Conservation (phyloP, 1,140 invertebrate species). For the Reticulitermes speratus region DNA sequence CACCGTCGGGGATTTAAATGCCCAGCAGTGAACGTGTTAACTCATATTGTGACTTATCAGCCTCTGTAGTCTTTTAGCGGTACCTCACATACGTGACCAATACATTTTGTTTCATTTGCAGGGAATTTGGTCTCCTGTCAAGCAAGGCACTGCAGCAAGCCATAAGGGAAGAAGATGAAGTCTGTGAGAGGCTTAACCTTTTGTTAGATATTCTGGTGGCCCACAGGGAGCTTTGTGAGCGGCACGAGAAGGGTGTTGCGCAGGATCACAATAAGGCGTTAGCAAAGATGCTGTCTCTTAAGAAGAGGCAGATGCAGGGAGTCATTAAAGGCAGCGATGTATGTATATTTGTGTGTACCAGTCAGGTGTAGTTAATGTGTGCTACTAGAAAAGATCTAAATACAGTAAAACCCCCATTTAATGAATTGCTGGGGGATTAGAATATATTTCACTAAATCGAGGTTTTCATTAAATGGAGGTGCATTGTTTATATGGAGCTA, state of each 20-base stretch:
- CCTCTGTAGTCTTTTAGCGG: too few species aligned
- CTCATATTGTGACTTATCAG: too few species aligned
- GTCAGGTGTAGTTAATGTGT: too few species aligned
- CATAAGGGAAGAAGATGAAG: slow-evolving; percentile 56
- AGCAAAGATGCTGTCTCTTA: slow-evolving; percentile 66
- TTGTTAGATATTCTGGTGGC: slow-evolving; percentile 63
- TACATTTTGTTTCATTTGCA: slow-evolving; percentile 36
- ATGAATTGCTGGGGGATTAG: too few species aligned
- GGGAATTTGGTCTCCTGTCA: slow-evolving; percentile 51
- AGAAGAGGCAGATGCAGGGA: slow-evolving; percentile 69
- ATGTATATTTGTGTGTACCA: slow-evolving; percentile 31
- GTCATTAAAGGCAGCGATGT: slow-evolving; percentile 62
- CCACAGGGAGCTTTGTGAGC: slow-evolving; percentile 66
- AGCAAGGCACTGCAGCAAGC: slow-evolving; percentile 52
- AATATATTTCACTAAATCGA: too few species aligned
- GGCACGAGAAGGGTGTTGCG: slow-evolving; percentile 67
- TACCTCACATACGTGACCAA: too few species aligned
- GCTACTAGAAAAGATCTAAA: too few species aligned
- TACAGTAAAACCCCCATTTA: too few species aligned
- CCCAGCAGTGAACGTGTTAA: too few species aligned
- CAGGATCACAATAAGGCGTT: slow-evolving; percentile 68
- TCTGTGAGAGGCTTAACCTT: slow-evolving; percentile 62
- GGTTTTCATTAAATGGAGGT: too few species aligned
- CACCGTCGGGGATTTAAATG: too few species aligned
- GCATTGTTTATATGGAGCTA: too few species aligned